phyloP scores from a whole-genome alignment of 1,140 invertebrate genomes.

The Radopholus similis region DNA sequence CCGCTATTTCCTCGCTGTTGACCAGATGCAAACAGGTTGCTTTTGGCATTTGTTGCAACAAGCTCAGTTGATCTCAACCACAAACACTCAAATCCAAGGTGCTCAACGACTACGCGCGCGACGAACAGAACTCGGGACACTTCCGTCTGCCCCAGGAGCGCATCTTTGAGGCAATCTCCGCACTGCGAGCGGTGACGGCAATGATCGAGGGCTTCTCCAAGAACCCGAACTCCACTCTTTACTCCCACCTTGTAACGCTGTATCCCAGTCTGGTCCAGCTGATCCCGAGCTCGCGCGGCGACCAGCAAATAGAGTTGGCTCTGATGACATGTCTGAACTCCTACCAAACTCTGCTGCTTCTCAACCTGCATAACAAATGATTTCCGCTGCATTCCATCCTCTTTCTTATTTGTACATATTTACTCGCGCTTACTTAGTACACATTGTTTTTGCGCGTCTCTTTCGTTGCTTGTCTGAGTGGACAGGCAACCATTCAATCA shows the following conservation, averaged over 20 bases:
- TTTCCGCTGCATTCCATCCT: too few species aligned
- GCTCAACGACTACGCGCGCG: constrained; percentile 45
- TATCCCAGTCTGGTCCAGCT: constrained; percentile 40
- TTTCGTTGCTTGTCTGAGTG: too few species aligned
- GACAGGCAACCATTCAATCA: too few species aligned
- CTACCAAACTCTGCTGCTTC: constrained; percentile 46
- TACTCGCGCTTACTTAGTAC: too few species aligned
- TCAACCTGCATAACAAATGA: constrained; percentile 37
- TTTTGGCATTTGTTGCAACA: not conserved
- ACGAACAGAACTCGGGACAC: constrained; percentile 40
- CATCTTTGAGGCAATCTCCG: constrained; percentile 51
- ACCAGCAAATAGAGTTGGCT: constrained; percentile 45
- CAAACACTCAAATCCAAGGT: constrained; percentile 29
- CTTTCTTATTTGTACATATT: too few species aligned
- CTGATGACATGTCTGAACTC: constrained; percentile 46
- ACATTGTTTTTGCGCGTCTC: too few species aligned
- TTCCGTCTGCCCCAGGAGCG: constrained; percentile 49
- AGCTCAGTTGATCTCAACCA: not conserved
- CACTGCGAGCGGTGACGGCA: constrained; percentile 43
- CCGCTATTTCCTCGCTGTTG: constrained; percentile 46
- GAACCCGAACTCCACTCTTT: constrained; percentile 34
- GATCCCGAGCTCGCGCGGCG: constrained; percentile 46
- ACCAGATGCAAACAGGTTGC: constrained; percentile 46
- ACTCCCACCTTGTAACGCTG: constrained; percentile 46
- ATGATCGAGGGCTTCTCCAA: constrained; percentile 49